These are phyloP conservation scores for Proterorhinus semilunaris DNA, from an alignment of 2,113 vertebrate genomes.

Conservation along the genomic window DNA sequence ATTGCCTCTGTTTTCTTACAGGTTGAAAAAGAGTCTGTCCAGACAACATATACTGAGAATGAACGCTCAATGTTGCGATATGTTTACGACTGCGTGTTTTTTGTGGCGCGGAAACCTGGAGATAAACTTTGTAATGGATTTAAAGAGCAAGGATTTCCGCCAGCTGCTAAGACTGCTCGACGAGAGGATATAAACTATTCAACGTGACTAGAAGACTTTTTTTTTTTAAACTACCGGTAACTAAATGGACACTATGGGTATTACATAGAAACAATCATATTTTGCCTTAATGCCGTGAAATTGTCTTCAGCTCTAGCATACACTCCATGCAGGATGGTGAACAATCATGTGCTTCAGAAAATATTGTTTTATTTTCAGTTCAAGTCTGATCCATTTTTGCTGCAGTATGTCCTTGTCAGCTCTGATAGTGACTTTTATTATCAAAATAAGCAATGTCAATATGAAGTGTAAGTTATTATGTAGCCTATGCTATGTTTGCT, in stretches of 20 bases:
- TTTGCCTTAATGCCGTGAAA: neutral
- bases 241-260: slow-evolving; percentile 7
- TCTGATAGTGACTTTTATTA: slow-evolving; percentile 18
- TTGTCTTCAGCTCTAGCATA: neutral
- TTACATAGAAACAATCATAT: neutral
- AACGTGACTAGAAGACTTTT: slow-evolving; percentile 58
- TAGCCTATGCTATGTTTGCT: slow-evolving; percentile 3
- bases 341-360: neutral
- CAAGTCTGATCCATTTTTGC: slow-evolving; percentile 23
- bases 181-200: slow-evolving; percentile 31
- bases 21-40: slow-evolving; percentile 90
- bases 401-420: neutral
- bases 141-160: slow-evolving; percentile 43
- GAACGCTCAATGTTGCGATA: slow-evolving; percentile 96
- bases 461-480: slow-evolving; percentile 28
- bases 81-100: slow-evolving; percentile 94
- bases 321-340: neutral
- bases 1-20: slow-evolving; percentile 52
- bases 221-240: neutral
- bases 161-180: slow-evolving; percentile 56
- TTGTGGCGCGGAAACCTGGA: slow-evolving; percentile 91
- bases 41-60: slow-evolving; percentile 96
- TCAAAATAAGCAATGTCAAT: neutral
- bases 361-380: neutral
- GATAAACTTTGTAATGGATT: slow-evolving; percentile 51